A percentile compares a stretch with the other conserved stretches of the same genome.
Evolutionary conservation across 1,140 invertebrate genomes (phyloP).

Genomic region (Acromyrmex heyeri): DNA sequence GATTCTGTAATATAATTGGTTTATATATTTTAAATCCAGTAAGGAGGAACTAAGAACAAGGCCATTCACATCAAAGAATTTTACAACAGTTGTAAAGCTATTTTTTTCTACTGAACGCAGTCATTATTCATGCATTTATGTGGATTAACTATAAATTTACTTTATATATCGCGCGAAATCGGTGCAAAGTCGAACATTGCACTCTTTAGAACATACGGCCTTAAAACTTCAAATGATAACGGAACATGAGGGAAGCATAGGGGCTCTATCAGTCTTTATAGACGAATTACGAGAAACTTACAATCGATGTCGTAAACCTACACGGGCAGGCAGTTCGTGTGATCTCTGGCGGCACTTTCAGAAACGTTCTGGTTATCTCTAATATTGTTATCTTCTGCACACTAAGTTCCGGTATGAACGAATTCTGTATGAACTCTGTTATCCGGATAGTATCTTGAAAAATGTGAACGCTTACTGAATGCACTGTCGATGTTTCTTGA

Average conservation of each 20-base stretch:
- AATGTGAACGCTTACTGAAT: slow-evolving; percentile 12
- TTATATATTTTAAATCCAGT: no score
- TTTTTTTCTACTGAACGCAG: no score
- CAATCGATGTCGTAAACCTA: slow-evolving; percentile 62
- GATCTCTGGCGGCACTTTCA: slow-evolving; percentile 60
- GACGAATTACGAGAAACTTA: slow-evolving; percentile 64
- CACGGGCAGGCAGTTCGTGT: slow-evolving; percentile 17
- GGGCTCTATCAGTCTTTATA: slow-evolving; percentile 68
- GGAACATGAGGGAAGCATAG: slow-evolving; percentile 60
- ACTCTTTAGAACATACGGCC: background rate
- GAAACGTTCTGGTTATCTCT: slow-evolving; percentile 46
- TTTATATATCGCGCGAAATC: background rate
- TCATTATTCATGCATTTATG: background rate
- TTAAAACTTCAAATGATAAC: slow-evolving; percentile 49
- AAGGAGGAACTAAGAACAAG: no score
- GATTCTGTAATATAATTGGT: no score
- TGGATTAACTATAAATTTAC: no score
- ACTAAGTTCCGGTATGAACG: slow-evolving; percentile 31
- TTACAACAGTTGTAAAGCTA: no score
- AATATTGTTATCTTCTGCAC: slow-evolving; percentile 48
- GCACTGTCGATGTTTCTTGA: slow-evolving; percentile 28
- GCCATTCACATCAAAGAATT: no score
- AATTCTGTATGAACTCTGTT: slow-evolving; percentile 31
- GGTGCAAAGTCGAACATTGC: background rate
- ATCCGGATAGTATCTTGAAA: slow-evolving; percentile 20